phyloP scores from a whole-genome alignment of 2,797 vertebrate genomes.

The Champsocephalus esox region DNA sequence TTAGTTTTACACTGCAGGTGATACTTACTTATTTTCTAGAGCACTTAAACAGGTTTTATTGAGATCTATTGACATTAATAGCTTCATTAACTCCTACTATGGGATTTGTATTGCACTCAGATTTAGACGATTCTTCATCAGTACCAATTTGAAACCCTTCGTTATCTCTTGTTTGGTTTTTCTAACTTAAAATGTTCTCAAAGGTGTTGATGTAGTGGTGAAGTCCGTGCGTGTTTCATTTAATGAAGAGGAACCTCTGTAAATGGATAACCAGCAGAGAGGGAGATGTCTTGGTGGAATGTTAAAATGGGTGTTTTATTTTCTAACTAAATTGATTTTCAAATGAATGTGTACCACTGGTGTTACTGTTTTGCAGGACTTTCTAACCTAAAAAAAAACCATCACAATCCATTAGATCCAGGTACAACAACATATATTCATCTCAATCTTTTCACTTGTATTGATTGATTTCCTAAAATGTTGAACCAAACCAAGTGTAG shows the following conservation, averaged over 20 bases:
- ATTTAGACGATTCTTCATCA: conserved; percentile 2
- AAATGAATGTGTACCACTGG: neutral
- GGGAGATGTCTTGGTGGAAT: neutral
- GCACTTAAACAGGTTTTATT: conserved; percentile 13
- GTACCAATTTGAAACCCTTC: neutral
- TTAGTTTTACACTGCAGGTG: conserved; percentile 27
- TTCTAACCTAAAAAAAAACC: neutral
- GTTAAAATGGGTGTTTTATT: conserved; percentile 22
- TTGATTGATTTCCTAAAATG: neutral
- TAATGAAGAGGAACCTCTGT: neutral
- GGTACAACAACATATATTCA: neutral
- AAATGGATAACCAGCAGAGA: neutral
- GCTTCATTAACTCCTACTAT: neutral
- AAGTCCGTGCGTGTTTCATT: neutral
- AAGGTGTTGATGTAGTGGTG: neutral
- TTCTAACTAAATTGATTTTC: conserved; percentile 1
- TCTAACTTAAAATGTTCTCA: neutral
- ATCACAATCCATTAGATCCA: neutral
- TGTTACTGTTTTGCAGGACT: neutral
- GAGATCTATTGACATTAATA: conserved; percentile 15
- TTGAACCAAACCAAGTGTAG: conserved; percentile 13
- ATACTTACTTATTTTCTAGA: conserved; percentile 17
- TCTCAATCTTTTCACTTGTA: neutral
- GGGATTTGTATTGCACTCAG: neutral
- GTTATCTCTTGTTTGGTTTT: neutral